These are phyloP conservation scores for Ischnura elegans DNA, from an alignment of 2,888 invertebrate genomes.

Conservation along the genomic window DNA sequence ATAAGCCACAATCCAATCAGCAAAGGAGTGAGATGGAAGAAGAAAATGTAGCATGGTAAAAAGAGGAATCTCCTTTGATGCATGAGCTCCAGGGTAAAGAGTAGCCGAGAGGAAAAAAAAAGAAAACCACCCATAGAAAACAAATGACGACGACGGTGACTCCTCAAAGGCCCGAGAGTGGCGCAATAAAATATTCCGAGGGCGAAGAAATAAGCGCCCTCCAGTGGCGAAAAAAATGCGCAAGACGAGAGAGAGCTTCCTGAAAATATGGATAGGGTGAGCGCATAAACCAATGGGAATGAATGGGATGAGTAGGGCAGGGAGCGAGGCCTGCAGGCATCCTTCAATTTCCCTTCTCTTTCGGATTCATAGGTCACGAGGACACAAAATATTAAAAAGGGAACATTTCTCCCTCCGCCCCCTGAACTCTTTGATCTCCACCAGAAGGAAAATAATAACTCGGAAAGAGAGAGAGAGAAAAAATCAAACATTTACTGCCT, in stretches of 20 bases:
- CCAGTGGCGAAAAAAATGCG: background rate
- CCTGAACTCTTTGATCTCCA: background rate
- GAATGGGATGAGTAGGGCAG: background rate
- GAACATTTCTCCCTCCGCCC: no score
- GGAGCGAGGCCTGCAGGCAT: background rate
- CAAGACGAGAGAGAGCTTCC: background rate
- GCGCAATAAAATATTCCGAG: background rate
- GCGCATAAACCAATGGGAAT: background rate
- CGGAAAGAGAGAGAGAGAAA: no score
- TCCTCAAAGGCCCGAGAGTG: background rate
- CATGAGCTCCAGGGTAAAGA: no score
- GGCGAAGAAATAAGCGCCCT: constrained; percentile 1
- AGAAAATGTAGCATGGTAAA: no score
- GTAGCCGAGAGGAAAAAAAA: background rate
- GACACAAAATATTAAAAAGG: background rate
- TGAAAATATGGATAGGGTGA: background rate
- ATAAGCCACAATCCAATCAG: no score
- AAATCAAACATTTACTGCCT: background rate
- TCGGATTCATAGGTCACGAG: background rate
- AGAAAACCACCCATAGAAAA: background rate
- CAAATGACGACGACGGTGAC: background rate
- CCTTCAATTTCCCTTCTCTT: background rate
- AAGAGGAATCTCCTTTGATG: no score
- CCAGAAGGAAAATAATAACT: background rate
- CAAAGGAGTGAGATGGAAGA: no score